These are phyloP conservation scores for Abrostola tripartita DNA, from an alignment of 2,888 invertebrate species.

Conservation along the genomic window DNA sequence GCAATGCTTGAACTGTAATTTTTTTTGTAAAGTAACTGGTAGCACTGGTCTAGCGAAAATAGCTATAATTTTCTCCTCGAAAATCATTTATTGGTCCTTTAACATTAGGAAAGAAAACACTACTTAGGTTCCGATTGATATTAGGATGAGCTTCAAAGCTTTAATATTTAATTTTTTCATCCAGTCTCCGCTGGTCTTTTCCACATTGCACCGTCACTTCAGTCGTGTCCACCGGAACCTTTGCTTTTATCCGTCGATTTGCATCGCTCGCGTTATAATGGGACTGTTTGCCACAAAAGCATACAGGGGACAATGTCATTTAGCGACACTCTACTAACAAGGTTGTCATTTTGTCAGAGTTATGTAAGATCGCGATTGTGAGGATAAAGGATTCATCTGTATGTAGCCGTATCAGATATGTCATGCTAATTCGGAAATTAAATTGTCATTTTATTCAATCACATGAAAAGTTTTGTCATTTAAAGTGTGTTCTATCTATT, in stretches of 20 bases:
- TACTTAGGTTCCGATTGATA: too few species aligned
- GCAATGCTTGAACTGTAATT: background rate
- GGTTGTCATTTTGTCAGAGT: constrained; percentile 55
- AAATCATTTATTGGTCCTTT: too few species aligned
- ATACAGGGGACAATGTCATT: constrained; percentile 70
- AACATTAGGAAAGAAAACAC: too few species aligned
- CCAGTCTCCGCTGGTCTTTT: constrained; percentile 38
- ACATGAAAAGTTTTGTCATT: background rate
- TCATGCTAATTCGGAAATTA: constrained; percentile 40
- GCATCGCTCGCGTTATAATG: constrained; percentile 63
- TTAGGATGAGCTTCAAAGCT: too few species aligned
- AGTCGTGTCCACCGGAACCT: constrained; percentile 72
- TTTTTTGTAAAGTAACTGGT: background rate
- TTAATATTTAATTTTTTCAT: background rate
- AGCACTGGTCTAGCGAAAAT: too few species aligned
- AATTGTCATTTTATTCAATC: constrained; percentile 22
- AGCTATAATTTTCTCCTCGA: too few species aligned
- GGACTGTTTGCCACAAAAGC: constrained; percentile 72
- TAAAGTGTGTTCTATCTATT: background rate
- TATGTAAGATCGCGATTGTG: constrained; percentile 54
- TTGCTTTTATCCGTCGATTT: constrained; percentile 70
- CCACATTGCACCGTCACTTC: constrained; percentile 36
- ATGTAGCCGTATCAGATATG: constrained; percentile 17
- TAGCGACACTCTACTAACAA: constrained; percentile 67
- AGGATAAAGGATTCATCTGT: constrained; percentile 39